A percentile compares a stretch with the other conserved stretches of the same genome.
phyloP scores from a whole-genome alignment of 2,797 vertebrate genomes.

The Lophotriccus pileatus region DNA sequence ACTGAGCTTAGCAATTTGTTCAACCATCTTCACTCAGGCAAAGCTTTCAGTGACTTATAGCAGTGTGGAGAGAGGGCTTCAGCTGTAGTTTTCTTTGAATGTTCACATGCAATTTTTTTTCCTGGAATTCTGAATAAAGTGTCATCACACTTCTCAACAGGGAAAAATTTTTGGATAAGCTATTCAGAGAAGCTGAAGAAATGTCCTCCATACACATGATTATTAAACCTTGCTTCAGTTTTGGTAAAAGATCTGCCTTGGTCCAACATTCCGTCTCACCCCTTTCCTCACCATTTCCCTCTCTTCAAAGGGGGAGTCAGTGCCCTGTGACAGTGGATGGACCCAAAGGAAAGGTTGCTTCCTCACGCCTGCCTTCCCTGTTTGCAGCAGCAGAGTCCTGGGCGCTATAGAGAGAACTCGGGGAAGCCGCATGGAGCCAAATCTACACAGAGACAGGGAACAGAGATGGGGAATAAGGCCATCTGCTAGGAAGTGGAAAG shows the following conservation, averaged over 20 bases:
- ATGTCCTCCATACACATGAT: background rate
- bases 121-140: background rate
- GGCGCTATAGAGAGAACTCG: background rate
- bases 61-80: background rate
- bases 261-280: fast-evolving
- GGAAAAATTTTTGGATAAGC: background rate
- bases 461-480: background rate
- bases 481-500: background rate
- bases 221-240: background rate
- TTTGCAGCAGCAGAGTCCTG: background rate
- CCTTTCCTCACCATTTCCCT: background rate
- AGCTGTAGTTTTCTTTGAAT: background rate
- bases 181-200: conserved; percentile 18
- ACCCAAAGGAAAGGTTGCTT: background rate
- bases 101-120: background rate
- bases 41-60: background rate
- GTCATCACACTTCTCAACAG: background rate
- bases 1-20: background rate
- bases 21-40: background rate
- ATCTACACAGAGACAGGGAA: background rate
- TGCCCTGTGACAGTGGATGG: background rate
- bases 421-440: background rate
- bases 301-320: background rate
- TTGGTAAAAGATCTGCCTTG: background rate
- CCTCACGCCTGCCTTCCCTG: background rate